Percentiles rank a stretch among this genome's conserved stretches.
Conservation (phyloP, 64 coral and sea anemone genomes). For the Stichodactyla helianthus region DNA sequence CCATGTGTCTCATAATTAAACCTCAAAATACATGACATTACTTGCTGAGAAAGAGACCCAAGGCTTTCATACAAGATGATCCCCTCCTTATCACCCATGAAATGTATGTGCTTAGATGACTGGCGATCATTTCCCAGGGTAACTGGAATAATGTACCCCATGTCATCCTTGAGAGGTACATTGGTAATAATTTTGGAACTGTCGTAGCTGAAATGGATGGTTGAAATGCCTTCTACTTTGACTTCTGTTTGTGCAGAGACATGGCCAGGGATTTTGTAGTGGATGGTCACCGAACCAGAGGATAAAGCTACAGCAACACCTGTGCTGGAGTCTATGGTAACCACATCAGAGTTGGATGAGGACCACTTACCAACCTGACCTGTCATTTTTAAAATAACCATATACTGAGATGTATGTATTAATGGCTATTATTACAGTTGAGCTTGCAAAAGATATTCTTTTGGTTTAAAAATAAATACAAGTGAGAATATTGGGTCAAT, state of each 20-base stretch:
- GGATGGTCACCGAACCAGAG: constrained; percentile 64
- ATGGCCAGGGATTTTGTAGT: constrained; percentile 55
- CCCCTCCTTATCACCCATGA: constrained; percentile 9
- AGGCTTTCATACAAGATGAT: constrained; percentile 57
- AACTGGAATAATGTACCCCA: constrained; percentile 64
- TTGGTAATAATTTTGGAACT: constrained; percentile 53
- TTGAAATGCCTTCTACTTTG: constrained; percentile 50
- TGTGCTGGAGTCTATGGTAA: constrained; percentile 57
- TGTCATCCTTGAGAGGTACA: constrained; percentile 43
- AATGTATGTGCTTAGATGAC: constrained; percentile 3
- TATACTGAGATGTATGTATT: neutral
- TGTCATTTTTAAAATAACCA: neutral
- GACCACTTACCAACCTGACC: constrained; percentile 74
- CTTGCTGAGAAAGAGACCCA: constrained; percentile 28
- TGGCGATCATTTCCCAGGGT: constrained; percentile 37
- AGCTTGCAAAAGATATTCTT: too few species aligned
- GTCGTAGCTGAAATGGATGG: constrained; percentile 44
- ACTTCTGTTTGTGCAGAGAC: constrained; percentile 84
- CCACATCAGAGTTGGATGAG: constrained; percentile 62
- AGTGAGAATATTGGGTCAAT: too few species aligned
- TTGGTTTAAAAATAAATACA: too few species aligned
- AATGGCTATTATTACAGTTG: neutral
- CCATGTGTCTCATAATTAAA: constrained; percentile 43
- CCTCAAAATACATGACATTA: constrained; percentile 50
- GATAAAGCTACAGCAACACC: constrained; percentile 73